Conservation (phyloP, 2,797 vertebrate genomes). For the Coreius guichenoti region DNA sequence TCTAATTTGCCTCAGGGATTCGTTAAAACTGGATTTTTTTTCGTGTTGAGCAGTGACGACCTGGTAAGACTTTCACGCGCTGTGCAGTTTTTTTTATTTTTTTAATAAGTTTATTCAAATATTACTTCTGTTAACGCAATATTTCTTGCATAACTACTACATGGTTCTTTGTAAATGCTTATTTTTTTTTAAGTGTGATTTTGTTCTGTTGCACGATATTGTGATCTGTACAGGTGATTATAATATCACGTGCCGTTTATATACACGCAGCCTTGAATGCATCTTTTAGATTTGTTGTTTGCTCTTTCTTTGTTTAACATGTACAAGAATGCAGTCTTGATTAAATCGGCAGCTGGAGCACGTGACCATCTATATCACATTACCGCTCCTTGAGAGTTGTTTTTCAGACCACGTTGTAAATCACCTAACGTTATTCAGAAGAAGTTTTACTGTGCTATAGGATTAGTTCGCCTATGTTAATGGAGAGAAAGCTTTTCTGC, state of each 20-base stretch:
- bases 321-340: constrained; percentile 7
- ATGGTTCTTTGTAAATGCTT: not conserved
- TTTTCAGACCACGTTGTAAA: not conserved
- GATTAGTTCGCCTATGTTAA: not conserved
- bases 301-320: not conserved
- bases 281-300: not conserved
- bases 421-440: too few relatives aligned
- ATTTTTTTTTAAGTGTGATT: not conserved
- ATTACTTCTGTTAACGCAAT: not conserved
- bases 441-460: not conserved
- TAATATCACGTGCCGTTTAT: not conserved
- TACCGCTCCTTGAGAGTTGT: constrained; percentile 28
- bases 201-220: not conserved
- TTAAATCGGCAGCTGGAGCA: constrained; percentile 13
- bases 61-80: constrained; percentile 25
- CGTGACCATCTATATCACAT: constrained; percentile 41
- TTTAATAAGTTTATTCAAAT: not conserved
- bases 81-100: not conserved
- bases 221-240: not conserved
- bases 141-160: constrained; percentile 11
- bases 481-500: not conserved
- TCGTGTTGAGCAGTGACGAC: constrained; percentile 13
- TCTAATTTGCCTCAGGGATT: not conserved
- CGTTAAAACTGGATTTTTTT: not conserved
- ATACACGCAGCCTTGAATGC: not conserved